Percentiles rank a stretch among this genome's conserved stretches.
phyloP scores from a whole-genome alignment of 2,888 invertebrate genomes.

The Orchesellides sinensis region DNA sequence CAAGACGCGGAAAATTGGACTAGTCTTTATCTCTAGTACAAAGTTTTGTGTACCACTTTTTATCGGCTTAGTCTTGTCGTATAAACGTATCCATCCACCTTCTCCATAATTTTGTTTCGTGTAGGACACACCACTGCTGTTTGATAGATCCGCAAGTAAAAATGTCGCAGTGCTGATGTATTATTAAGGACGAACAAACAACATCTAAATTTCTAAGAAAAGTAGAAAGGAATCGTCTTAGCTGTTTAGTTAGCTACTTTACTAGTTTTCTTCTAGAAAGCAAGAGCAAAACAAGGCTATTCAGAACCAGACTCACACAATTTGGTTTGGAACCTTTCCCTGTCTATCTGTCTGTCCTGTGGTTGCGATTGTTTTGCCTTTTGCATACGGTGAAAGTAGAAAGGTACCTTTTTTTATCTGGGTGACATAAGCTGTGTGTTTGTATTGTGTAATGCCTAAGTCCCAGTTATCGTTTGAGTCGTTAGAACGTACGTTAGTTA shows the following conservation, averaged over 20 bases:
- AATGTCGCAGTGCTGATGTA: slow-evolving; percentile 63
- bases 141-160: slow-evolving; percentile 51
- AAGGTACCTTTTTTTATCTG: slow-evolving; percentile 7
- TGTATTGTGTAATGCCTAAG: background rate
- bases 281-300: slow-evolving; percentile 1
- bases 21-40: slow-evolving; percentile 21
- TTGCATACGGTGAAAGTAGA: slow-evolving; percentile 29
- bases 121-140: slow-evolving; percentile 4
- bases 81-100: background rate
- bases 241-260: background rate
- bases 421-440: slow-evolving; percentile 10
- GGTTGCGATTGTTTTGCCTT: slow-evolving; percentile 45
- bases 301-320: background rate
- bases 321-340: slow-evolving; percentile 17
- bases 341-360: slow-evolving; percentile 17
- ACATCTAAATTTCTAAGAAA: background rate
- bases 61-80: background rate
- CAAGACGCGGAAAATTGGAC: slow-evolving; percentile 40
- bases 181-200: slow-evolving; percentile 38
- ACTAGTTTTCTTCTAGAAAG: background rate
- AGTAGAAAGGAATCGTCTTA: background rate
- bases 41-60: too few species aligned
- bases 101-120: slow-evolving; percentile 2
- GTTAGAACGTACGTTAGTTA: background rate
- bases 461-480: background rate